Conservation (phyloP, 2,113 vertebrate species). For the Lamprotornis superbus region DNA sequence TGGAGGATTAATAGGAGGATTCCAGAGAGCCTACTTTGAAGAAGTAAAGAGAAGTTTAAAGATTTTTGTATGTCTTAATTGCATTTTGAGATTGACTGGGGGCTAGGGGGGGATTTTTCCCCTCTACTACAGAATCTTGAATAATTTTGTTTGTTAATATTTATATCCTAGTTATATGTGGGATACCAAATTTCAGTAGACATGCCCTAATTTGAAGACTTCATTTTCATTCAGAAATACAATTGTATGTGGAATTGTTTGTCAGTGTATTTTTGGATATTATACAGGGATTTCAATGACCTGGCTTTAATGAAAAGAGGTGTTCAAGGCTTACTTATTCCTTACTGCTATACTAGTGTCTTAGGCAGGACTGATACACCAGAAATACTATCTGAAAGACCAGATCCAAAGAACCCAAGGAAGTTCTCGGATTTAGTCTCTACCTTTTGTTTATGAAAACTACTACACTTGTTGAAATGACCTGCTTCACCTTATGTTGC, state of each 20-base stretch:
- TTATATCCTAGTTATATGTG: neutral
- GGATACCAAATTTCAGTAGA: neutral
- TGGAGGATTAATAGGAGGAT: neutral
- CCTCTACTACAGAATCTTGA: neutral
- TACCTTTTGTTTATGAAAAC: neutral
- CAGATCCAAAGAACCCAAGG: neutral
- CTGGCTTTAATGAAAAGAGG: neutral
- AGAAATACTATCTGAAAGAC: neutral
- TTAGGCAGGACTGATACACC: neutral
- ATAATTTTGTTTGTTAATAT: neutral
- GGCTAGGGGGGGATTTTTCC: rapidly evolving
- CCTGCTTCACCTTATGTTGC: neutral
- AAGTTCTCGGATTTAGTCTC: neutral
- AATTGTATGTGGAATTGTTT: neutral
- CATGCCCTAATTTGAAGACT: neutral
- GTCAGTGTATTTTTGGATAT: neutral
- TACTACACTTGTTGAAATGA: neutral
- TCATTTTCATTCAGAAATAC: neutral
- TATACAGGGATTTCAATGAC: neutral
- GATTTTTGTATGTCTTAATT: neutral
- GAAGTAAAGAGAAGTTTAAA: neutral
- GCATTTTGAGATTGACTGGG: neutral
- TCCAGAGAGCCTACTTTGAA: neutral
- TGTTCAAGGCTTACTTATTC: neutral
- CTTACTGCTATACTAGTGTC: neutral